Evolutionary conservation across 2,888 invertebrate genomes (phyloP), one percentile per base, ranked within the genome.

Genomic region (Aquatica leii): DNA sequence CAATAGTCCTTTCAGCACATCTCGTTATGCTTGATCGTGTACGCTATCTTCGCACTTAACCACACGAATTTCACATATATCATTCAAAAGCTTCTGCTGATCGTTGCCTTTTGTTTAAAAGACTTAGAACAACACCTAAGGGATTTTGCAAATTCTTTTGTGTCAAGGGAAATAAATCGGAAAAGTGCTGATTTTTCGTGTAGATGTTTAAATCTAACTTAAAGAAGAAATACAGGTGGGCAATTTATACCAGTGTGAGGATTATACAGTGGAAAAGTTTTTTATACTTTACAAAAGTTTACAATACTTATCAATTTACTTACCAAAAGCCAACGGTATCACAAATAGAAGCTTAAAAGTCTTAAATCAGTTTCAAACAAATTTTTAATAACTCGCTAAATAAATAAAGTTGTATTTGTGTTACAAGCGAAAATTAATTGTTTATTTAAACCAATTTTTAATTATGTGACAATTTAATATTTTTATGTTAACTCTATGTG

Each of bases 1-100:
- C 59, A 62, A 66, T 68, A 66, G 66, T 68, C 67, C 69, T 69
- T 66, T 66, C 68, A 69, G 69, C 62, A 52, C 69, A 67, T 66
- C 69, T 71, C 69, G 70, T 71, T 71, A 69, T 59, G 62, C 59
- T 46, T 35, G 59, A 31, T 48, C 52, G 43, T 57, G 40, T 51
- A 54, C 51, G 54, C 34, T 59, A 59, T 46, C 59, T 55, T 59
- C 48, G 20, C 53, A 53, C 58, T 50, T 59, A 49, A 40, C 34
- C 51, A 34, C 59, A 63, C 56, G 57, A 49, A 52, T 41, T 52
- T 46, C 59, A 52, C 43, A 59, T 59, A 46, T 59, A 52, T 59
- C 59, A 59, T 50, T 51, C 20, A 59, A 40, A 58, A 40, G 52
- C 59, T 51, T 52, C 17, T 24, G 46, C 41, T 50, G 57, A 49